phyloP scores from a whole-genome alignment of 2,888 invertebrate species.

The Rotaria magnacalcarata region DNA sequence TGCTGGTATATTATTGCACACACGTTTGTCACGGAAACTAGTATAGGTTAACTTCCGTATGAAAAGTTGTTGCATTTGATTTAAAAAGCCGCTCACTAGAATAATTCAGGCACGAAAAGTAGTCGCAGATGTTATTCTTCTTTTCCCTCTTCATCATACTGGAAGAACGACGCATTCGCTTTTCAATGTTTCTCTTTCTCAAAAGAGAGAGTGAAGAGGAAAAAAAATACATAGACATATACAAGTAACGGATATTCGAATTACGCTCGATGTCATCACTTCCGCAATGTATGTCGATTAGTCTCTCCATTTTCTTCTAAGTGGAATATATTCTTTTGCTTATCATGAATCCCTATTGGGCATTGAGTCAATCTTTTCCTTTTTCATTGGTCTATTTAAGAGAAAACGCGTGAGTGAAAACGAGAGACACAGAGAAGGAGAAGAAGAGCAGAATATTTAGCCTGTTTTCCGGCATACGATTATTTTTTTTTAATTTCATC shows the following conservation, averaged over 20 bases:
- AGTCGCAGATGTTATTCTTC: constrained; percentile 22
- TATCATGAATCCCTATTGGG: constrained; percentile 25
- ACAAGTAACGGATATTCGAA: constrained; percentile 29
- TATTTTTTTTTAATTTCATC: not conserved
- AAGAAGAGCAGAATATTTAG: constrained; percentile 21
- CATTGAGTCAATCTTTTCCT: not conserved
- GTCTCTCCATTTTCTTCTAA: constrained; percentile 31
- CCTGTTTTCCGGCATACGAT: constrained; percentile 17
- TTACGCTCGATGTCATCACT: constrained; percentile 29
- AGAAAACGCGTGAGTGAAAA: not conserved
- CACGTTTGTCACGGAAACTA: constrained; percentile 31
- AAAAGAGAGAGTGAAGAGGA: not conserved
- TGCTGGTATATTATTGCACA: constrained; percentile 28
- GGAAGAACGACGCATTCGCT: not conserved
- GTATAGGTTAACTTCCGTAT: constrained; percentile 18
- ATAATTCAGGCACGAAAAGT: constrained; percentile 25
- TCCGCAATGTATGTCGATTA: constrained; percentile 20
- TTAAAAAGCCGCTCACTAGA: constrained; percentile 26
- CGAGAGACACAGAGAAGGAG: not conserved
- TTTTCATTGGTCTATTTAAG: not conserved
- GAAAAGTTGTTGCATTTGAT: constrained; percentile 24
- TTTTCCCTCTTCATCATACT: not conserved
- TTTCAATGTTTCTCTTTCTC: not conserved
- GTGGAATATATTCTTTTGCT: constrained; percentile 27
- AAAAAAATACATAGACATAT: constrained; percentile 6